A percentile compares a stretch with the other conserved stretches of the same genome.
These are phyloP conservation scores for Marmota flaviventris DNA, from an alignment of 2,113 vertebrate species.

Conservation along the genomic window DNA sequence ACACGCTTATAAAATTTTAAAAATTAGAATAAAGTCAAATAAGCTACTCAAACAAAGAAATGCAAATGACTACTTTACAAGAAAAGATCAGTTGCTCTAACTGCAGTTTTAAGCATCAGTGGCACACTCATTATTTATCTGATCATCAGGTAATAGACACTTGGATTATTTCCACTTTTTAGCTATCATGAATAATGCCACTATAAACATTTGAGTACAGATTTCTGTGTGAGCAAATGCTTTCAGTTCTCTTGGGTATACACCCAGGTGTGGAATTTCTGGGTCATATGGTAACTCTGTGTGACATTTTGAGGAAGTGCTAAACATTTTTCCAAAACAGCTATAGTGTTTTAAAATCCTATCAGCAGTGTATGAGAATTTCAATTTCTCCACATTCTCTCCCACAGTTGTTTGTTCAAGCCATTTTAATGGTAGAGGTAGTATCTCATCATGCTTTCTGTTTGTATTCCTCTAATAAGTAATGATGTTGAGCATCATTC, in stretches of 20 bases:
- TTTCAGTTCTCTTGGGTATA: background rate
- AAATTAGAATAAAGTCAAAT: background rate
- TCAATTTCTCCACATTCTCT: background rate
- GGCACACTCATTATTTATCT: background rate
- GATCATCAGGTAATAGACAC: background rate
- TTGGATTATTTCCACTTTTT: background rate
- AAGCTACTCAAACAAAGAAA: background rate
- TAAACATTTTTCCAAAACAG: background rate
- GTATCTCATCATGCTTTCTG: background rate
- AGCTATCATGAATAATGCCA: background rate
- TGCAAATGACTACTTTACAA: background rate
- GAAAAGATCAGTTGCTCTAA: background rate
- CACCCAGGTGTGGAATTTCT: background rate
- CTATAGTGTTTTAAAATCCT: background rate
- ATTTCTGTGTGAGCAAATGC: background rate
- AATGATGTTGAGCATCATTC: background rate
- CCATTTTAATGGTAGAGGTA: background rate
- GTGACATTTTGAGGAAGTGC: background rate
- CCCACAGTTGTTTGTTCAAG: background rate
- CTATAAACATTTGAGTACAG: background rate
- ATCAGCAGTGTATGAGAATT: background rate
- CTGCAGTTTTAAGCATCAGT: background rate
- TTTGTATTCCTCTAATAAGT: background rate
- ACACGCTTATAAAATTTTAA: background rate
- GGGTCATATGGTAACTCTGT: background rate